A percentile compares a stretch with the other conserved stretches of the same genome.
Evolutionary conservation across 2,888 invertebrate species (phyloP).

Genomic region (Hipparchia semele): DNA sequence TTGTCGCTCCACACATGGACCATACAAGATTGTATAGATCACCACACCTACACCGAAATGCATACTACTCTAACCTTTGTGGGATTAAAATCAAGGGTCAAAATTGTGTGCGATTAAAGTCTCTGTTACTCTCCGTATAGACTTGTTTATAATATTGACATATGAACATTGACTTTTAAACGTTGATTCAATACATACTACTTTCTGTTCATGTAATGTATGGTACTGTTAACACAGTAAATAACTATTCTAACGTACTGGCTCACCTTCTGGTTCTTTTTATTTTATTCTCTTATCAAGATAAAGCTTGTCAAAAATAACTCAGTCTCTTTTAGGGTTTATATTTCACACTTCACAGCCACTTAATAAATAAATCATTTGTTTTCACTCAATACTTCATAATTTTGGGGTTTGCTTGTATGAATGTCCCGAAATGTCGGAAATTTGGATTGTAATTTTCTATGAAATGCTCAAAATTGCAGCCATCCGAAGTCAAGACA

Average conservation of each 20-base stretch:
- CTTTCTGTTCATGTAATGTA: constrained; percentile 38
- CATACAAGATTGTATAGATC: constrained; percentile 40
- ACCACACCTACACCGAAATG: constrained; percentile 43
- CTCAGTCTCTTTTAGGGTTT: not conserved
- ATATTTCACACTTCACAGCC: not conserved
- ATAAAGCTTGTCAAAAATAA: constrained; percentile 10
- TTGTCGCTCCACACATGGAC: constrained; percentile 54
- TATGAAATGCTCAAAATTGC: too few species aligned
- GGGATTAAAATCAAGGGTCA: constrained; percentile 1
- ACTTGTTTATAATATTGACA: constrained; percentile 45
- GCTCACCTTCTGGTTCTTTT: constrained; percentile 34
- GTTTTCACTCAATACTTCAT: too few species aligned
- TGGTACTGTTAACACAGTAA: constrained; percentile 33
- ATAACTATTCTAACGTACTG: constrained; percentile 31
- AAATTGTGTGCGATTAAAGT: constrained; percentile 9
- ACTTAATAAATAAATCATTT: not conserved
- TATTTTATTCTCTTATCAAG: constrained; percentile 18
- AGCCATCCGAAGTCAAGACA: too few species aligned
- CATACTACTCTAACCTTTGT: constrained; percentile 29
- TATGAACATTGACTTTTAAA: constrained; percentile 47
- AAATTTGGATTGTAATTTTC: too few species aligned
- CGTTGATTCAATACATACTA: constrained; percentile 40
- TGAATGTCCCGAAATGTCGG: too few species aligned
- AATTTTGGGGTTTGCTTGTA: too few species aligned
- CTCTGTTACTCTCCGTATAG: constrained; percentile 16